Conservation (phyloP, 2,888 invertebrate genomes). For the Rosalia funebris region DNA sequence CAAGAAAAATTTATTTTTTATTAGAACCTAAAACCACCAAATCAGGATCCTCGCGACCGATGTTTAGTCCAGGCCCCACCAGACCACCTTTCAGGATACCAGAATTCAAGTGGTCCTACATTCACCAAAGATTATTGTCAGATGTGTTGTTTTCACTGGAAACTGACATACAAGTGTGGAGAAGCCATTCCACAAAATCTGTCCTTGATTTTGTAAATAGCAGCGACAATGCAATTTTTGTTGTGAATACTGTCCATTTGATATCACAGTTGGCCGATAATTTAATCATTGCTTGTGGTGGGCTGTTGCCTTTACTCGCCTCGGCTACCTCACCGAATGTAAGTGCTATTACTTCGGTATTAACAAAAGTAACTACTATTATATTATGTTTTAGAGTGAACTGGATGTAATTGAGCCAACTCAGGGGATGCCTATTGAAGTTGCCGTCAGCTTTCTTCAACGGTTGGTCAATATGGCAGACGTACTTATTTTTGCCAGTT, state of each 20-base stretch:
- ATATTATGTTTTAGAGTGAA: constrained; percentile 83
- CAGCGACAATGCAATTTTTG: constrained; percentile 98
- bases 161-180: constrained; percentile 93
- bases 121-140: constrained; percentile 94
- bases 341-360: too few species aligned
- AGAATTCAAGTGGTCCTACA: constrained; percentile 99
- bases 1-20: too few species aligned
- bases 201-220: constrained; percentile 98
- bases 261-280: constrained; percentile 99
- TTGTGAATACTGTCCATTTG: constrained; percentile 98
- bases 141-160: constrained; percentile 97
- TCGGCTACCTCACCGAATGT: constrained; percentile 99
- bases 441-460: constrained; percentile 97
- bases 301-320: constrained; percentile 93
- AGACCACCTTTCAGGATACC: constrained; percentile 98
- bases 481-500: constrained; percentile 97
- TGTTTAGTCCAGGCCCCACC: constrained; percentile 94
- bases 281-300: constrained; percentile 98
- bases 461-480: constrained; percentile 98
- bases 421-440: constrained; percentile 98
- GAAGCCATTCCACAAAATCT: constrained; percentile 94
- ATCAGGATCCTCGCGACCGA: constrained; percentile 77
- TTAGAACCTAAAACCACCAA: constrained; percentile 68
- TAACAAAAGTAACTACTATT: too few species aligned
- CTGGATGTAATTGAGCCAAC: constrained; percentile 98